Percentiles rank a stretch among this genome's conserved stretches.
These are phyloP conservation scores for Drosophila fungiperda DNA, from an alignment of 2,888 invertebrate genomes.

Conservation along the genomic window DNA sequence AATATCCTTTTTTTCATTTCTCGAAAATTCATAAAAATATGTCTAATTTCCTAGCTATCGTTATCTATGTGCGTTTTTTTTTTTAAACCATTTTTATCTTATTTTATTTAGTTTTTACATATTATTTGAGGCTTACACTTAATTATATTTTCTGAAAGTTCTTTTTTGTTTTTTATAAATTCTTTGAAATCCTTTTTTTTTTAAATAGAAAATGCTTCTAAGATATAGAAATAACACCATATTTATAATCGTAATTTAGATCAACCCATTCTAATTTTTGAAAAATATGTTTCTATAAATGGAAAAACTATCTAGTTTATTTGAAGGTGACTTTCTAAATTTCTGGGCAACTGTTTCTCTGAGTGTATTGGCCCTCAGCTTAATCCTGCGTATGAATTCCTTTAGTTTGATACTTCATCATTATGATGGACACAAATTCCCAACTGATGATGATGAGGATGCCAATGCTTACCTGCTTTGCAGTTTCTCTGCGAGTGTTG, in stretches of 20 bases:
- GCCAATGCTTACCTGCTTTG: conserved; percentile 87
- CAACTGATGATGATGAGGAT: not conserved
- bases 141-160: too few relatives aligned
- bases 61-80: too few relatives aligned
- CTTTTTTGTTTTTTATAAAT: too few relatives aligned
- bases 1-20: not conserved
- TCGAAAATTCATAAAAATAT: too few relatives aligned
- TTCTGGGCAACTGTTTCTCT: not conserved
- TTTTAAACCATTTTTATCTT: too few relatives aligned
- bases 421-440: conserved; percentile 8
- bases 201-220: not conserved
- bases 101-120: too few relatives aligned
- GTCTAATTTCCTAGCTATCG: too few relatives aligned
- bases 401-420: conserved; percentile 21
- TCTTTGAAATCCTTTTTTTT: not conserved
- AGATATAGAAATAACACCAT: not conserved
- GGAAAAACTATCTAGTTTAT: not conserved
- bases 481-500: conserved; percentile 87
- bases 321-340: not conserved
- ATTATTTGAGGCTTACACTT: too few relatives aligned
- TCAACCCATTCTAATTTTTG: not conserved
- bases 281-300: not conserved
- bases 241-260: not conserved
- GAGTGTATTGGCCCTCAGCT: not conserved
- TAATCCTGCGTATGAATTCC: conserved; percentile 19